These are phyloP conservation scores for Halichoerus grypus DNA, from an alignment of 2,113 vertebrate genomes.

Conservation along the genomic window DNA sequence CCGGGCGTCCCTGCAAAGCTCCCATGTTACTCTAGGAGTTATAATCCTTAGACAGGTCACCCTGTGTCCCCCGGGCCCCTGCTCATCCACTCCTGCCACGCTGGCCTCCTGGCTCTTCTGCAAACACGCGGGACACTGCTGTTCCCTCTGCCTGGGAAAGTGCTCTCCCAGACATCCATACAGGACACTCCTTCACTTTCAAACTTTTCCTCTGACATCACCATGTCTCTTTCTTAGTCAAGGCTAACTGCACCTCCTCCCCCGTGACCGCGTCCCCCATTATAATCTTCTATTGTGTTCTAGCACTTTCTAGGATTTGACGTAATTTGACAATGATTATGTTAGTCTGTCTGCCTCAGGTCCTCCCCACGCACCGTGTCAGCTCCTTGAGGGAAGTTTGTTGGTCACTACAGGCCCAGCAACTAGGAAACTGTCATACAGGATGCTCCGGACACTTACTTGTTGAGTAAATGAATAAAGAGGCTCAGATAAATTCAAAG, in stretches of 20 bases:
- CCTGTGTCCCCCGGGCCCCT: background rate
- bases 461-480: slow-evolving; percentile 27
- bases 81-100: background rate
- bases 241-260: background rate
- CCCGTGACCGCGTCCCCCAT: background rate
- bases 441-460: background rate
- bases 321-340: background rate
- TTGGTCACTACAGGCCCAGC: background rate
- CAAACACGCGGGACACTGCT: background rate
- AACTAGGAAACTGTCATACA: background rate
- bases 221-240: background rate
- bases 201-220: background rate
- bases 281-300: background rate
- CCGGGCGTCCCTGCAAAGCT: background rate
- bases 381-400: background rate
- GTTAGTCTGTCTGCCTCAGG: background rate
- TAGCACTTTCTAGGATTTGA: background rate
- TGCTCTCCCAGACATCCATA: background rate
- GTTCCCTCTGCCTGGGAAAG: background rate
- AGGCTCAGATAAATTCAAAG: background rate
- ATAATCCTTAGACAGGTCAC: background rate
- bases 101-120: background rate
- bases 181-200: background rate
- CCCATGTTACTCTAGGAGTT: background rate
- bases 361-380: background rate